These are phyloP conservation scores for Euplexia lucipara DNA, from an alignment of 2,888 invertebrate genomes.

Conservation along the genomic window DNA sequence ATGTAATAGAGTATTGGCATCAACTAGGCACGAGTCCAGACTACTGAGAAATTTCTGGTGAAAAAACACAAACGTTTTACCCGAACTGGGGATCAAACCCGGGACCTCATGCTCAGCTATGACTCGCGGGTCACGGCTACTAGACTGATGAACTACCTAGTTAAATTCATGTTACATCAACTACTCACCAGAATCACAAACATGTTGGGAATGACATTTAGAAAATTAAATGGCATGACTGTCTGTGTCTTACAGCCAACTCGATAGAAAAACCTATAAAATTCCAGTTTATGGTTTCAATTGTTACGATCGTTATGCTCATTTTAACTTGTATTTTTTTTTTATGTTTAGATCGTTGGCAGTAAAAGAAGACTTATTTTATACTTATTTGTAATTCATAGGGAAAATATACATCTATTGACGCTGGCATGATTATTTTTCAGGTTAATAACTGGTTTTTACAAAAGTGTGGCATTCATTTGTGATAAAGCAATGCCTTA, in stretches of 20 bases:
- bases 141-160: background rate
- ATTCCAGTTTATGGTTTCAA: constrained; percentile 39
- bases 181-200: constrained; percentile 70
- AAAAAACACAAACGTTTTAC: no score
- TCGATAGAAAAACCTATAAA: constrained; percentile 50
- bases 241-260: constrained; percentile 22
- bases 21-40: no score
- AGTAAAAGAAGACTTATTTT: constrained; percentile 48
- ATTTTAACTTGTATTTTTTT: constrained; percentile 61
- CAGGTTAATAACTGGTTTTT: no score
- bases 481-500: no score
- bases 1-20: no score
- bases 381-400: constrained; percentile 44
- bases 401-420: background rate
- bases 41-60: no score
- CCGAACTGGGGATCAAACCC: no score
- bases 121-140: no score
- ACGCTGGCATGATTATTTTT: no score
- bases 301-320: constrained; percentile 58
- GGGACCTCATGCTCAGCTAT: no score
- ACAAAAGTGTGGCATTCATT: no score
- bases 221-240: constrained; percentile 24
- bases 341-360: constrained; percentile 41
- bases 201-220: constrained; percentile 60
- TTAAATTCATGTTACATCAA: background rate